A percentile compares a stretch with the other conserved stretches of the same genome.
These are phyloP conservation scores for Hemicordylus capensis DNA, from an alignment of 2,113 vertebrate species.

Conservation along the genomic window DNA sequence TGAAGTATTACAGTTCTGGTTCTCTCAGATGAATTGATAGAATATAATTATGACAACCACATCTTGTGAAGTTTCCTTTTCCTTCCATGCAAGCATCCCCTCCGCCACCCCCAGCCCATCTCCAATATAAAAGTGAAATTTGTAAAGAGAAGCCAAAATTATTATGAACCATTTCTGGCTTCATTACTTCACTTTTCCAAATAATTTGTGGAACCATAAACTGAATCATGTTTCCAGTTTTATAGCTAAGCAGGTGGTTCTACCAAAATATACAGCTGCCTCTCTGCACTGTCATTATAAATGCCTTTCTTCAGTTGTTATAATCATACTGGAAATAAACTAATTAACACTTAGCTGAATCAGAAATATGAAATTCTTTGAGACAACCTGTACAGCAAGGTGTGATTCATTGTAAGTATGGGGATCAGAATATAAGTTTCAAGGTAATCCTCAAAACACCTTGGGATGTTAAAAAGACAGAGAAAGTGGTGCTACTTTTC, in stretches of 20 bases:
- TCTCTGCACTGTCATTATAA: conserved; percentile 34
- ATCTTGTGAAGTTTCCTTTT: neutral
- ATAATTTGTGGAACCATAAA: neutral
- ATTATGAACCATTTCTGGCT: neutral
- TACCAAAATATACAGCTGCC: neutral
- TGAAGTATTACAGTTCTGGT: neutral
- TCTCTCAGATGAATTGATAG: neutral
- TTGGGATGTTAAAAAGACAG: neutral
- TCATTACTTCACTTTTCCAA: conserved; percentile 19
- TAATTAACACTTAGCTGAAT: conserved; percentile 38
- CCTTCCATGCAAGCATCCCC: neutral
- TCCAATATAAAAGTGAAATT: conserved; percentile 24
- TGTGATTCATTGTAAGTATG: neutral
- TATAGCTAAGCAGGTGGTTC: conserved; percentile 18
- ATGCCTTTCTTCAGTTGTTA: conserved; percentile 38
- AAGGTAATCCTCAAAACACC: neutral
- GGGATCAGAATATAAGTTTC: neutral
- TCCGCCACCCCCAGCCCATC: neutral
- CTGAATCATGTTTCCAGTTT: conserved; percentile 26
- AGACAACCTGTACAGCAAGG: conserved; percentile 36
- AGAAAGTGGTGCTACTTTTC: neutral
- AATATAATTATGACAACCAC: neutral
- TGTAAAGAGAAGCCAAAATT: neutral
- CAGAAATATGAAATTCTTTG: conserved; percentile 20
- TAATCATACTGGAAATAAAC: conserved; percentile 40